Evolutionary conservation across 2,113 vertebrate genomes (phyloP).

Genomic region (Syngnathoides biaculeatus): DNA sequence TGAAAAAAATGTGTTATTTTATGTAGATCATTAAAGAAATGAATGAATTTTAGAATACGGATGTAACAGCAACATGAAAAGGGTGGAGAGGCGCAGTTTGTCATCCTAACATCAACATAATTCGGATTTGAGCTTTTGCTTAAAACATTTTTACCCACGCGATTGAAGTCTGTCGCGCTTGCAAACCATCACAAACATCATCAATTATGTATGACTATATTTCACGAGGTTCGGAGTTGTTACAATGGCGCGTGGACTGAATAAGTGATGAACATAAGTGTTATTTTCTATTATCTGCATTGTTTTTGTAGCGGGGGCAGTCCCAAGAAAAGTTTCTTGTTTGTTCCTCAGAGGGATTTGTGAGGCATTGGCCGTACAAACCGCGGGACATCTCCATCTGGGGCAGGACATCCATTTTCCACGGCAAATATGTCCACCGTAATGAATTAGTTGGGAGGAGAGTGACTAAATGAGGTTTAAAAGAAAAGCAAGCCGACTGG

Average conservation of each 20-base stretch:
- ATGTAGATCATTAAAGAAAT: no score
- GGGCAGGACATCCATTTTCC: slow-evolving; percentile 63
- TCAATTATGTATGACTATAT: background rate
- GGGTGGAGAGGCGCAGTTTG: no score
- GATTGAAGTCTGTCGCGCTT: background rate
- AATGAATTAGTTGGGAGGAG: slow-evolving; percentile 62
- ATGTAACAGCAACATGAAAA: background rate
- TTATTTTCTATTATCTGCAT: background rate
- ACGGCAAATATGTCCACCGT: slow-evolving; percentile 51
- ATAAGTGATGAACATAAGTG: background rate
- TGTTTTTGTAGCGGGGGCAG: background rate
- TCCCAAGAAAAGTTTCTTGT: slow-evolving; percentile 33
- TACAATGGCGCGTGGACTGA: background rate
- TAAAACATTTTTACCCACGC: background rate
- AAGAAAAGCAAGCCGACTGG: slow-evolving; percentile 3
- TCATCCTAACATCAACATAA: background rate
- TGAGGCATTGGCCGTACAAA: slow-evolving; percentile 45
- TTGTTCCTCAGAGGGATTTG: slow-evolving; percentile 37
- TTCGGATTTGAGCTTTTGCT: background rate
- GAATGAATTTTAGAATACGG: background rate
- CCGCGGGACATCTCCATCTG: slow-evolving; percentile 61
- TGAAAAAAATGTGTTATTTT: no score
- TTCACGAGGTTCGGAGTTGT: background rate
- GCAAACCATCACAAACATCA: background rate
- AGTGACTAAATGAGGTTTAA: slow-evolving; percentile 58